Evolutionary conservation across 2,113 vertebrate genomes (phyloP), one percentile per base, ranked within the genome.

Genomic region (Mesitornis unicolor): DNA sequence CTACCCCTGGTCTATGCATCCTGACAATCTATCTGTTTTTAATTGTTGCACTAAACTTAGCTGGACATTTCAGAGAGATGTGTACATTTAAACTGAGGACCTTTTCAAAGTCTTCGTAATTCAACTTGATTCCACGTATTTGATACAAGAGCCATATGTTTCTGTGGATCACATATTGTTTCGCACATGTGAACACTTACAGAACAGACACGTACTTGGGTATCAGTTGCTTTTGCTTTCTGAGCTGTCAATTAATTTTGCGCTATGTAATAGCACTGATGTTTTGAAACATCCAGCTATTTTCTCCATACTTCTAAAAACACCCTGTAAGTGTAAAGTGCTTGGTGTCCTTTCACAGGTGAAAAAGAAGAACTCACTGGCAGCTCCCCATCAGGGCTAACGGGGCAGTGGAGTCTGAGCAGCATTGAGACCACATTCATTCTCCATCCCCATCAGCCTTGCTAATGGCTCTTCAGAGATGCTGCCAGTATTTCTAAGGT

Each of bases 91-190:
- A 94, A 92, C 43, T 8, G 68, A 79, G 59, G 90, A 90, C 84
- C 80, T 90, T 96, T 96, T 94, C 94, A 97, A 93, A 97, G 53
- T 79, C 94, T 91, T 88, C 76, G 19, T 97, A 97, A 97, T 97
- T 96, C 93, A 94, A 86, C 92, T 95, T 95, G 94, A 97, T 93
- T 89, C 87, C 76, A 50, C 5, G 70, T 86, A 90, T 84, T 91
- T 65, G 92, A 82, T 90, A 94, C 88, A 73, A 91, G 84, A 95
- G 90, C 89, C 92, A 95, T 91, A 91, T 97, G 92, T 81, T 94
- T 88, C 43, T 56, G 64, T 51, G 77, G 77, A 25, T 96, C 96
- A 96, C 29, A 50, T 89, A 94, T 82, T 97, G 80, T 80, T 86
- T 90, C 2, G 4, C 95, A 96, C 67, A 90, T 93, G 95, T 85